These are phyloP conservation scores for Calypte anna DNA, from an alignment of 2,113 vertebrate species.

Conservation along the genomic window DNA sequence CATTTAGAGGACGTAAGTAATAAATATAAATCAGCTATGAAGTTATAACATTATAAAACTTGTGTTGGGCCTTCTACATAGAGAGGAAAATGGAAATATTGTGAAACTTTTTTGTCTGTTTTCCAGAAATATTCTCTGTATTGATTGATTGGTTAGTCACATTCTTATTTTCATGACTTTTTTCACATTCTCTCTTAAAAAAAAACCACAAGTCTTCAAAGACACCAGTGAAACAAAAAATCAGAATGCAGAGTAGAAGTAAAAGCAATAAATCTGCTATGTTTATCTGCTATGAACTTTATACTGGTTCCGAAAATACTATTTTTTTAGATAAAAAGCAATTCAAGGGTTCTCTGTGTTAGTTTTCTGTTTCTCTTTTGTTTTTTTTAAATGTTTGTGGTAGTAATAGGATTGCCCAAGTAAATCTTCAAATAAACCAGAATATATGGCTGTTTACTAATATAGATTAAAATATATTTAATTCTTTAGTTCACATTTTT, in stretches of 20 bases:
- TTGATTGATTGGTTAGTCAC: neutral
- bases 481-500: neutral
- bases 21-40: too few relatives aligned
- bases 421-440: neutral
- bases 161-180: neutral
- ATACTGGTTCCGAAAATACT: neutral
- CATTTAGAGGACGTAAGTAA: conserved; percentile 88
- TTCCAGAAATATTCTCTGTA: neutral
- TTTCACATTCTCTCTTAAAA: neutral
- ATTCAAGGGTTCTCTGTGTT: neutral
- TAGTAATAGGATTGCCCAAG: neutral
- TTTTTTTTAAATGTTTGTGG: neutral
- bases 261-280: neutral
- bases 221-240: neutral
- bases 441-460: neutral
- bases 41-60: neutral
- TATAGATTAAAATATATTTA: neutral
- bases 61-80: neutral
- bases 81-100: neutral
- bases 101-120: neutral
- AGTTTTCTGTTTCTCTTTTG: neutral
- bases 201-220: neutral
- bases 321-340: neutral
- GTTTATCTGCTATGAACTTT: neutral
- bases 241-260: neutral